These are phyloP conservation scores for Corythaixoides concolor DNA, from an alignment of 2,113 vertebrate genomes.

Conservation along the genomic window DNA sequence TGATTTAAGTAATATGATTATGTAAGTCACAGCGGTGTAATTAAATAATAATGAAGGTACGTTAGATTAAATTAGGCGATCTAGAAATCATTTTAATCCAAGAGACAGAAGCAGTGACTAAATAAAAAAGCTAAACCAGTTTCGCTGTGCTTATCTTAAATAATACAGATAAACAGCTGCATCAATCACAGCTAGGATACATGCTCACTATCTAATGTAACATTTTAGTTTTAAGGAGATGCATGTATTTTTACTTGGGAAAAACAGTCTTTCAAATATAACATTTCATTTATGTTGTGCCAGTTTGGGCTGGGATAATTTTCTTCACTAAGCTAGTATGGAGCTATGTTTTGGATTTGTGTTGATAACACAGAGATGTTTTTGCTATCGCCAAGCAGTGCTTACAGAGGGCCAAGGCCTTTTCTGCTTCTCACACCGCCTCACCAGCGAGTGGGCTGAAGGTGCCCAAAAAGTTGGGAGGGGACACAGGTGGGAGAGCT, in stretches of 20 bases:
- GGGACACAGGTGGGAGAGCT: neutral
- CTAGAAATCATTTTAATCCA: neutral
- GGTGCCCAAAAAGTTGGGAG: neutral
- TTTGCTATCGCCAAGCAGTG: neutral
- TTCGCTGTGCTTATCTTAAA: neutral
- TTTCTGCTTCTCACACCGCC: neutral
- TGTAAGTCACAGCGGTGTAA: conserved; percentile 23
- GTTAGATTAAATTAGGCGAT: neutral
- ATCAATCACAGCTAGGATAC: neutral
- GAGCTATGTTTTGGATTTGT: neutral
- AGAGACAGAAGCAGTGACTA: neutral
- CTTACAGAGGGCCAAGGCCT: neutral
- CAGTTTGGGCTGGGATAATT: neutral
- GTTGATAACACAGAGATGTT: neutral
- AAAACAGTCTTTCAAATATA: neutral
- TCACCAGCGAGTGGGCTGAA: rapidly evolving
- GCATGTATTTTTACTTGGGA: neutral
- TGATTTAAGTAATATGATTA: conserved; percentile 62
- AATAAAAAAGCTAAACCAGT: neutral
- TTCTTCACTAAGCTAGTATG: neutral
- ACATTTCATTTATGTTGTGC: neutral
- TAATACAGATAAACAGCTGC: neutral
- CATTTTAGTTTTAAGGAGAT: neutral
- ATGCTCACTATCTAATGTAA: neutral
- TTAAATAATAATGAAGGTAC: conserved; percentile 47